Evolutionary conservation across 2,888 invertebrate species (phyloP).

Genomic region (Apodemia duryi): DNA sequence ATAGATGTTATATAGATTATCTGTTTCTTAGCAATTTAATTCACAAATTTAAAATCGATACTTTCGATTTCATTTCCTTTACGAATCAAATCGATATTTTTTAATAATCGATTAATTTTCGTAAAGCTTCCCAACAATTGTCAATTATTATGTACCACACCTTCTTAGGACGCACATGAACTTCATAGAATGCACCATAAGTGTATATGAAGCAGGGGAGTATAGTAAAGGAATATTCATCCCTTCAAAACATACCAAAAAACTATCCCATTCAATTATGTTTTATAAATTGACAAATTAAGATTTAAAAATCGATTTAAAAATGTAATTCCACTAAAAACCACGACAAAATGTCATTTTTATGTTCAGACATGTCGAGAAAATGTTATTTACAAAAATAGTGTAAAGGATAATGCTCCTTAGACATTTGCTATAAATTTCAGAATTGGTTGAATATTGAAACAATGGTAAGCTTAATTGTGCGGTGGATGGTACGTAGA

Average conservation of each 20-base stretch:
- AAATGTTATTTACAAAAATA: not conserved
- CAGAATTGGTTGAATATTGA: not conserved
- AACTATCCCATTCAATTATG: too few species aligned
- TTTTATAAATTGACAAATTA: not conserved
- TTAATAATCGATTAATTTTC: not conserved
- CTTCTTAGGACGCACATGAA: too few species aligned
- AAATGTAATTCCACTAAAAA: conserved; percentile 14
- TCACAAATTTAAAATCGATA: not conserved
- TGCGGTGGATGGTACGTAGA: conserved; percentile 26
- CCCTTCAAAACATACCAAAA: too few species aligned
- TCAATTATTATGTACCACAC: too few species aligned
- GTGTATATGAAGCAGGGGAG: not conserved
- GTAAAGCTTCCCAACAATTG: too few species aligned
- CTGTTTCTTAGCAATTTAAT: too few species aligned
- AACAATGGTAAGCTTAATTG: conserved; percentile 17
- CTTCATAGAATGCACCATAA: not conserved
- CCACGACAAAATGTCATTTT: not conserved
- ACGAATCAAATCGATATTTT: not conserved
- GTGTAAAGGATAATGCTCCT: conserved; percentile 8
- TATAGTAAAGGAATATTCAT: too few species aligned
- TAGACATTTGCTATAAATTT: conserved; percentile 18
- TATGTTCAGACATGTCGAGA: not conserved
- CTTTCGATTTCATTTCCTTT: not conserved
- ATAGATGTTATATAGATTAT: too few species aligned
- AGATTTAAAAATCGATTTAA: conserved; percentile 14